Percentiles rank a stretch among this genome's conserved stretches.
Conservation (phyloP, 2,113 vertebrate genomes). For the Gnathonemus longibarbis region DNA sequence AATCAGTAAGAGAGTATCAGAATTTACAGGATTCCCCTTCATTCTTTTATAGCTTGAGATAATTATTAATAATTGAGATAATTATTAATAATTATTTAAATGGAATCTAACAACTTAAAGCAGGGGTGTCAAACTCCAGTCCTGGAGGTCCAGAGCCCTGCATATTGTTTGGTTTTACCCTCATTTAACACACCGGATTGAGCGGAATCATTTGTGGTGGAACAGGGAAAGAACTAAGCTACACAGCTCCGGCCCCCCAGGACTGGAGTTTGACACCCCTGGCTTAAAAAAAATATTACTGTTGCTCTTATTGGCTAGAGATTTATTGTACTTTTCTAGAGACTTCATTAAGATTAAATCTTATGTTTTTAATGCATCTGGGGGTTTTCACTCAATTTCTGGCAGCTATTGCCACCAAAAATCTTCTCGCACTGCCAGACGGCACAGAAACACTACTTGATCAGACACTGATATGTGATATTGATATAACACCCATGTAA, state of each 20-base stretch:
- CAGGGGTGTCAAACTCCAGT: too few relatives aligned
- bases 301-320: not conserved
- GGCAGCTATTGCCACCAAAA: not conserved
- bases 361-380: not conserved
- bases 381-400: not conserved
- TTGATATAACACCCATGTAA: not conserved
- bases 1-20: not conserved
- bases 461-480: not conserved
- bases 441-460: not conserved
- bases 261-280: too few relatives aligned
- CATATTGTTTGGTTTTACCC: too few relatives aligned
- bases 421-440: not conserved
- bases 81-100: not conserved
- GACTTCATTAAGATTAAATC: not conserved
- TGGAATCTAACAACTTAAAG: not conserved
- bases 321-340: not conserved
- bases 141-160: too few relatives aligned
- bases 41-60: not conserved
- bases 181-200: too few relatives aligned
- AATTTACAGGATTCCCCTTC: not conserved
- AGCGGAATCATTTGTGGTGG: too few relatives aligned
- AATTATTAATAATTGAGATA: not conserved
- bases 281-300: not conserved
- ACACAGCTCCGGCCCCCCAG: too few relatives aligned
- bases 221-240: too few relatives aligned